Percentiles rank a stretch among this genome's conserved stretches.
These are phyloP conservation scores for Oxygymnocypris stewartii DNA, from an alignment of 2,113 vertebrate species.

Conservation along the genomic window DNA sequence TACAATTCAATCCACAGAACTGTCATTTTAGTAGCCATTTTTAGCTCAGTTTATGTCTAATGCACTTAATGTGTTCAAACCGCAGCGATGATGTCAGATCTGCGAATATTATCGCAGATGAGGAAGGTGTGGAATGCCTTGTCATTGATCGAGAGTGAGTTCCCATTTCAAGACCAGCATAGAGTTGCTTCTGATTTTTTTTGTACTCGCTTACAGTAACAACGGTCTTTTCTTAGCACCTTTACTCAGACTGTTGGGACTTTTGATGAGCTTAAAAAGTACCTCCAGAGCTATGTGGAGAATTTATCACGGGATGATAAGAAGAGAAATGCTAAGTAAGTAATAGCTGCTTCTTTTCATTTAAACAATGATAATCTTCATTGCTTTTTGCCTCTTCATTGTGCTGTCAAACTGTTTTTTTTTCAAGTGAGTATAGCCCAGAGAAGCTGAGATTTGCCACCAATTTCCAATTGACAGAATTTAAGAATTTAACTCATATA, in stretches of 20 bases:
- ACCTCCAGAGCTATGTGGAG: constrained; percentile 78
- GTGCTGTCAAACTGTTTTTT: not conserved
- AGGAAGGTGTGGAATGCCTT: constrained; percentile 77
- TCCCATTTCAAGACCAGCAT: not conserved
- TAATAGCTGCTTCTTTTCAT: not conserved
- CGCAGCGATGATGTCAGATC: constrained; percentile 76
- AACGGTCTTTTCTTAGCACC: constrained; percentile 61
- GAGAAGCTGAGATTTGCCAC: not conserved
- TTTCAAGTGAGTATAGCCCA: not conserved
- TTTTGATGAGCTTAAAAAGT: constrained; percentile 78
- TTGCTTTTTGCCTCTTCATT: not conserved
- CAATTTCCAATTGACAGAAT: not conserved
- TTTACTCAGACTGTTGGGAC: constrained; percentile 79
- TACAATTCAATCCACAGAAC: not conserved
- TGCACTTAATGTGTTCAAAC: constrained; percentile 15
- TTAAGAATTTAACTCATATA: not conserved
- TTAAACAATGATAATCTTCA: not conserved
- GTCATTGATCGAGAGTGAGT: constrained; percentile 80
- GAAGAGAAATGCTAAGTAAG: constrained; percentile 75
- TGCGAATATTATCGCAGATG: constrained; percentile 78
- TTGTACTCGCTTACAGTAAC: constrained; percentile 13
- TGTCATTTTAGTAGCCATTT: not conserved
- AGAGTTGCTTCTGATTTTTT: not conserved
- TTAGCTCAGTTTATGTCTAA: constrained; percentile 2
- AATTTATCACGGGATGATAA: constrained; percentile 75